Percentiles rank a stretch among this genome's conserved stretches.
Evolutionary conservation across 2,113 vertebrate species (phyloP).

Genomic region (Tor tambroides): DNA sequence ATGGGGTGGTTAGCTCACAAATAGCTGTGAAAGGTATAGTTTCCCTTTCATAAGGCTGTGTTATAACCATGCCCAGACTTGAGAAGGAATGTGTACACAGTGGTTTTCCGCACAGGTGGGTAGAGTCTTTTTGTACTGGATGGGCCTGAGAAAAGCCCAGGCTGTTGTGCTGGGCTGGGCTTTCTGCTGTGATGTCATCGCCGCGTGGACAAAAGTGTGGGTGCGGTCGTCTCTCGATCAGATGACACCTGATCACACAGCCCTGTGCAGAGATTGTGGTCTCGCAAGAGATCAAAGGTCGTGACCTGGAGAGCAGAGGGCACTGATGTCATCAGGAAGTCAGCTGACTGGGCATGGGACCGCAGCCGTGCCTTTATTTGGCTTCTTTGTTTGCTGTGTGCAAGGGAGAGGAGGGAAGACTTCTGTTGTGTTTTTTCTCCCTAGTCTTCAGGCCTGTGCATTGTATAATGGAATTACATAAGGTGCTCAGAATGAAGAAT

Average conservation of each 20-base stretch:
- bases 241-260: conserved; percentile 39
- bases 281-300: conserved; percentile 48
- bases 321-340: conserved; percentile 44
- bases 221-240: conserved; percentile 37
- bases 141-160: too few relatives aligned
- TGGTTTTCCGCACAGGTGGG: not conserved
- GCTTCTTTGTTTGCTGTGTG: conserved; percentile 29
- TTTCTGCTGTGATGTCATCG: too few relatives aligned
- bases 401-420: not conserved
- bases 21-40: not conserved
- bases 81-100: conserved; percentile 27
- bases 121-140: too few relatives aligned
- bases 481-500: not conserved
- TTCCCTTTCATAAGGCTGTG: not conserved
- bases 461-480: not conserved
- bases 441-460: not conserved
- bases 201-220: conserved; percentile 14
- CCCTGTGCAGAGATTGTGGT: not conserved
- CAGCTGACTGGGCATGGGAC: conserved; percentile 30
- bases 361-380: conserved; percentile 1
- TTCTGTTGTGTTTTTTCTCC: not conserved
- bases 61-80: conserved; percentile 32
- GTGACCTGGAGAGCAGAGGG: conserved; percentile 34
- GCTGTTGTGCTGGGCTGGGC: too few relatives aligned
- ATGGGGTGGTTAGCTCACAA: not conserved